Evolutionary conservation across 2,888 invertebrate species (phyloP), one percentile per base, ranked within the genome.

Genomic region (Netelia virgata): DNA sequence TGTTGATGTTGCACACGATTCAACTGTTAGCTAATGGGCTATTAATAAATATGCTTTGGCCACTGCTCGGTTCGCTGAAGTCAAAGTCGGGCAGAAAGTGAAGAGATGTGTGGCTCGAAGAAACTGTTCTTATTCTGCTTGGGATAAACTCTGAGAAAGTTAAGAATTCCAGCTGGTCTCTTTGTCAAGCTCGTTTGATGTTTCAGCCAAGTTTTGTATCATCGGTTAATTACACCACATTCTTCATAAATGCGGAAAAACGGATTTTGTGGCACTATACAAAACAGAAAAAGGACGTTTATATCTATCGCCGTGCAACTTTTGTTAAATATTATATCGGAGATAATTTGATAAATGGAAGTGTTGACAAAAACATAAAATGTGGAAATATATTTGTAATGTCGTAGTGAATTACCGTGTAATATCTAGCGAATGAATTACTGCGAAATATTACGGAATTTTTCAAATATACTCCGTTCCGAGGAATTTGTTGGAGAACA

Each of bases 41-140:
- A 90, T 90, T 90, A 90, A 90, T 90, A 90, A 88, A 86, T 74
- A 84, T 82, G 86, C 84, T 82, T 76, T 75, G 55, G 75, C 75
- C 41, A 20, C 50, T 14, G 28, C 3, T 47, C n/a, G 20, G 63
- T 64, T 55, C 53, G 16, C n/a, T 16, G 64, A 41, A 75, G 53
- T 64, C 20, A 75, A 75, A 75, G 66, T 41, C 16, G 43, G 59
- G 36, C 18, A 55, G 53, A 75, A 20, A 43, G 16, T 10, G 64
- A 64, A 18, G 53, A 75, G 18, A 47, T 14, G 14, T 47, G 14
- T 47, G 8, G 47, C n/a, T 8, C 11, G 63, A 66, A 53, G 28
- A 63, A 53, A 63, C 53, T 28, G 3, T 14, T 55, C 50, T 50
- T 36, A 11, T 8, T 36, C 16, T 16, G 16, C 73, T 5, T 61